Evolutionary conservation across 1,140 invertebrate genomes (phyloP).

Genomic region (Tyrophagus putrescentiae): DNA sequence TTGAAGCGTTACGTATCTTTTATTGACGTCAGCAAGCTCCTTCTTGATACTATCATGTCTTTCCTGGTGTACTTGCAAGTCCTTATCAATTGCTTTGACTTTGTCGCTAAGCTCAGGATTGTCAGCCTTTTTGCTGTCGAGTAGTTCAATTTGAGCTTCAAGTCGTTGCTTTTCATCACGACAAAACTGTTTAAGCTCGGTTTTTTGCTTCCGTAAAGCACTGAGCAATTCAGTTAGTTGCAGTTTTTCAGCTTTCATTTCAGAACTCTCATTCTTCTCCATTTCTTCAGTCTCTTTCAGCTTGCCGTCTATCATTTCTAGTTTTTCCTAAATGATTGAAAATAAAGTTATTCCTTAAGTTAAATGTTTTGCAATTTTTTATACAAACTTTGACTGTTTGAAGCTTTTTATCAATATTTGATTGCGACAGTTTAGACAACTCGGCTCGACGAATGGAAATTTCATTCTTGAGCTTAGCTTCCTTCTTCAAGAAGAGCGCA

Average conservation of each 20-base stretch:
- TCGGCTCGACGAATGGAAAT: neutral
- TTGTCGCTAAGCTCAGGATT: slow-evolving; percentile 24
- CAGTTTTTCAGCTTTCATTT: slow-evolving; percentile 18
- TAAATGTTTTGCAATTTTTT: neutral
- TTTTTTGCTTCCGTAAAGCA: slow-evolving; percentile 24
- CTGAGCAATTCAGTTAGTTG: slow-evolving; percentile 23
- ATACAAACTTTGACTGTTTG: neutral
- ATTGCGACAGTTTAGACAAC: neutral
- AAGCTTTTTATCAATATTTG: neutral
- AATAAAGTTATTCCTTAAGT: neutral
- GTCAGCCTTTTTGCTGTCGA: slow-evolving; percentile 21
- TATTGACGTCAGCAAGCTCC: slow-evolving; percentile 23
- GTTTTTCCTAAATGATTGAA: slow-evolving; percentile 21
- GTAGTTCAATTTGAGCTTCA: slow-evolving; percentile 20
- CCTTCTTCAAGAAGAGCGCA: neutral
- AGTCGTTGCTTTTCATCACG: slow-evolving; percentile 18
- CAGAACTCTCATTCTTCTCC: slow-evolving; percentile 2
- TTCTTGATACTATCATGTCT: slow-evolving; percentile 23
- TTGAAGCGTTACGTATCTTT: slow-evolving; percentile 48
- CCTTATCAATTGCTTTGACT: slow-evolving; percentile 26
- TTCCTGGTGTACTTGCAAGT: slow-evolving; percentile 26
- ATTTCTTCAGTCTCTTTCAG: slow-evolving; percentile 20
- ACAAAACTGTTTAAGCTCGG: slow-evolving; percentile 25
- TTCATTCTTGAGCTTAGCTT: neutral
- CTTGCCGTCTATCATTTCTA: slow-evolving; percentile 16